Conservation (phyloP, 2,888 invertebrate species). For the Epirrita christyi region DNA sequence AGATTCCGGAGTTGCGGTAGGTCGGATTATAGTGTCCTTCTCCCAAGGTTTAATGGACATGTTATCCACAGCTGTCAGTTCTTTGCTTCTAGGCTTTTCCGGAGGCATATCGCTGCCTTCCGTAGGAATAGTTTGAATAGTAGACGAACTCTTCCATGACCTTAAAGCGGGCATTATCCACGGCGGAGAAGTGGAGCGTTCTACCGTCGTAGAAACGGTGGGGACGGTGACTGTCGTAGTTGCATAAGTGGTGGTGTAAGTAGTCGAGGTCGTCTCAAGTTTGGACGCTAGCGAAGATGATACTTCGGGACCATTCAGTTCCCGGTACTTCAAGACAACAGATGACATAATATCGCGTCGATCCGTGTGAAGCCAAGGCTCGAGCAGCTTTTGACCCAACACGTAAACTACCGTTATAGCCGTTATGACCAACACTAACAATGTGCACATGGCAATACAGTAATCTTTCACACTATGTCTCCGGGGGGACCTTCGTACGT, state of each 20-base stretch:
- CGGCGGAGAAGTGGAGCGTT: slow-evolving; percentile 68
- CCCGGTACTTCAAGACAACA: slow-evolving; percentile 20
- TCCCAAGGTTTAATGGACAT: slow-evolving; percentile 73
- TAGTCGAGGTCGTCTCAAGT: slow-evolving; percentile 54
- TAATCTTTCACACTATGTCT: slow-evolving; percentile 50
- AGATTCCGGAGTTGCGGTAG: slow-evolving; percentile 69
- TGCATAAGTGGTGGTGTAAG: slow-evolving; percentile 51
- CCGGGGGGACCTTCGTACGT: slow-evolving; percentile 67
- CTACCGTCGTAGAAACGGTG: slow-evolving; percentile 45
- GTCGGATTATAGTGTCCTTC: slow-evolving; percentile 69
- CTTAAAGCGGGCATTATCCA: slow-evolving; percentile 83
- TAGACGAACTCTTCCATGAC: slow-evolving; percentile 71
- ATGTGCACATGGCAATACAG: slow-evolving; percentile 13
- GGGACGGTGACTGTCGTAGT: slow-evolving; percentile 41
- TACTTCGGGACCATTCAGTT: slow-evolving; percentile 50
- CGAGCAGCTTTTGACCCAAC: slow-evolving; percentile 51
- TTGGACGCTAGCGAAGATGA: slow-evolving; percentile 56
- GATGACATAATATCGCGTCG: slow-evolving; percentile 28
- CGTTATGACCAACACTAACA: slow-evolving; percentile 64
- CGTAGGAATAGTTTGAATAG: slow-evolving; percentile 63
- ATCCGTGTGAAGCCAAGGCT: slow-evolving; percentile 30
- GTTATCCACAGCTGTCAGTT: slow-evolving; percentile 61
- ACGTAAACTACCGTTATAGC: slow-evolving; percentile 67
- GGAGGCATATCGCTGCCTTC: slow-evolving; percentile 62
- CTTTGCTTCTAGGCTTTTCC: slow-evolving; percentile 64